A percentile compares a stretch with the other conserved stretches of the same genome.
Conservation (phyloP, 2,113 vertebrate species). For the Alosa alosa region DNA sequence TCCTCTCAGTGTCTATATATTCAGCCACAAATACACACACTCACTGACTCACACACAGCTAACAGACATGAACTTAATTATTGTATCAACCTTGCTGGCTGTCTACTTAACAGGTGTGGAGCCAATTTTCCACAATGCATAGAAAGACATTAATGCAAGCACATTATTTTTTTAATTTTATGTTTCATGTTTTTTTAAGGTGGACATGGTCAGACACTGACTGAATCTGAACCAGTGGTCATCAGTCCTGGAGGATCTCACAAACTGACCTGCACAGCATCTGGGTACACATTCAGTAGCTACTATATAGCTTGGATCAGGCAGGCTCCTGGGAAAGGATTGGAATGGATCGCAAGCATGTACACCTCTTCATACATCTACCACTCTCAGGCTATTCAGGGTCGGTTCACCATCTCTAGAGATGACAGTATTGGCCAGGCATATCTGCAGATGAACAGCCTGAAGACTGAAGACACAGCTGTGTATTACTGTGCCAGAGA, state of each 20-base stretch:
- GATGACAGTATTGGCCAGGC: background rate
- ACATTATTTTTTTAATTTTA: background rate
- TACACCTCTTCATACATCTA: background rate
- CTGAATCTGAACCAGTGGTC: background rate
- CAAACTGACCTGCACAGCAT: slow-evolving; percentile 1
- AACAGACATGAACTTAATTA: background rate
- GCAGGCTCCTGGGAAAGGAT: slow-evolving; percentile 52
- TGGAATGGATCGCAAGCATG: background rate
- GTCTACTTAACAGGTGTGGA: background rate
- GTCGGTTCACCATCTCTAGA: background rate
- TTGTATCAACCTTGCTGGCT: background rate
- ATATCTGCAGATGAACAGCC: background rate
- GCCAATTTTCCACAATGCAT: no score
- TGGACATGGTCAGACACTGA: background rate
- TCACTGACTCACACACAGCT: background rate
- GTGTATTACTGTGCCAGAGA: background rate
- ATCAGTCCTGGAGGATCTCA: slow-evolving; percentile 18
- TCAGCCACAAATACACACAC: no score
- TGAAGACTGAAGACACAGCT: background rate
- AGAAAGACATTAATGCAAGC: no score
- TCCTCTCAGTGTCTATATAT: no score
- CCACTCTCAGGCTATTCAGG: background rate
- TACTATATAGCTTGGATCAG: slow-evolving; percentile 39
- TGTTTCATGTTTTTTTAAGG: background rate
- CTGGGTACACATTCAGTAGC: slow-evolving; percentile 33